Conservation (phyloP, 2,888 invertebrate species). For the Cremastinae sp. region DNA sequence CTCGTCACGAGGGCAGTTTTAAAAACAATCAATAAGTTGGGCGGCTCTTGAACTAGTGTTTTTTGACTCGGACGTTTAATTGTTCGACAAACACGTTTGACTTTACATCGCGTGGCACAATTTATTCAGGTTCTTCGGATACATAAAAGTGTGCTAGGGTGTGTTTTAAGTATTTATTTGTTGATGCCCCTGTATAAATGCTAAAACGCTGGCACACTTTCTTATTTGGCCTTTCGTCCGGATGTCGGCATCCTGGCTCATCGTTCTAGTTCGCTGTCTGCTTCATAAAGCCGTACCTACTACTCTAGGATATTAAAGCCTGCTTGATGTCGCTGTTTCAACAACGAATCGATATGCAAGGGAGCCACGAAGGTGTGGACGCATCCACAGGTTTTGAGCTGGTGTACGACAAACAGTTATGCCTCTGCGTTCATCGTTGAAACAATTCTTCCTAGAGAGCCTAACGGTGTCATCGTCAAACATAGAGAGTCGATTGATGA, state of each 20-base stretch:
- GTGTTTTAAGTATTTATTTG: background rate
- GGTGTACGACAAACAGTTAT: background rate
- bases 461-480: constrained; percentile 51
- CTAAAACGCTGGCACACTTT: constrained; percentile 65
- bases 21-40: constrained; percentile 72
- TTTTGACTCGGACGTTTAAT: constrained; percentile 80
- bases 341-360: constrained; percentile 58
- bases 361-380: constrained; percentile 43
- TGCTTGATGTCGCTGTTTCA: constrained; percentile 52
- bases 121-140: constrained; percentile 25
- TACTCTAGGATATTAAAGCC: constrained; percentile 55
- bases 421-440: constrained; percentile 37
- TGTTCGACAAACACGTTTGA: constrained; percentile 79
- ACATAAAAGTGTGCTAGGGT: constrained; percentile 1
- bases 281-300: constrained; percentile 36
- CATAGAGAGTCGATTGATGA: constrained; percentile 26
- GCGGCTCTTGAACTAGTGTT: constrained; percentile 68
- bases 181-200: constrained; percentile 3
- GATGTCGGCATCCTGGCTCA: constrained; percentile 36
- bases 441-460: constrained; percentile 49
- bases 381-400: constrained; percentile 8
- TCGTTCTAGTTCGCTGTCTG: constrained; percentile 27
- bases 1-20: constrained; percentile 35
- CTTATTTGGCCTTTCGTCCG: constrained; percentile 57
- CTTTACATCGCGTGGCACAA: constrained; percentile 74